Conservation (phyloP, 2,888 invertebrate species). For the Hypsopygia costalis region DNA sequence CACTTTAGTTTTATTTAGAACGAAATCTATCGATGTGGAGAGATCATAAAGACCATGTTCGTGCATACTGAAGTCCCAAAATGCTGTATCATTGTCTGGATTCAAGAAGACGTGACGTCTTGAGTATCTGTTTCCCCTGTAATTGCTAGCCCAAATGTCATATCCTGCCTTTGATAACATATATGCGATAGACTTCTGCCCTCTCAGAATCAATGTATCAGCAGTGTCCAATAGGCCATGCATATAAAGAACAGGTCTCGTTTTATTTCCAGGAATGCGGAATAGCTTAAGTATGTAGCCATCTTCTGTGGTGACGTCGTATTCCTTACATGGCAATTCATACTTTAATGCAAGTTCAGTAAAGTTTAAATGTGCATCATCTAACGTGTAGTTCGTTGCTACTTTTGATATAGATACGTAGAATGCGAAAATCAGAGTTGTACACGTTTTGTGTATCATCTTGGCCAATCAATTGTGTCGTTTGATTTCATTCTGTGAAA, state of each 20-base stretch:
- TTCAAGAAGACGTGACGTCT: constrained; percentile 9
- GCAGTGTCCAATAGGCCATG: constrained; percentile 13
- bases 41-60: constrained; percentile 84
- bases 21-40: constrained; percentile 74
- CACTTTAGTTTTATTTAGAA: constrained; percentile 57
- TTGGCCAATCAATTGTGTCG: too few relatives aligned
- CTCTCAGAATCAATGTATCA: constrained; percentile 11
- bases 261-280: constrained; percentile 11
- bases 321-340: constrained; percentile 8
- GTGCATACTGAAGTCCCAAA: constrained; percentile 48
- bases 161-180: constrained; percentile 10
- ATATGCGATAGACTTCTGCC: constrained; percentile 8
- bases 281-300: constrained; percentile 25
- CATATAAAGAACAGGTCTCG: constrained; percentile 11
- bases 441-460: too few relatives aligned
- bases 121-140: constrained; percentile 15
- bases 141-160: constrained; percentile 15
- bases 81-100: constrained; percentile 5
- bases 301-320: constrained; percentile 14
- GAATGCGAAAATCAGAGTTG: too few relatives aligned
- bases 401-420: not conserved
- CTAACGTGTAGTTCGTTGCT: not conserved
- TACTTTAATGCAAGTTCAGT: constrained; percentile 13
- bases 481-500: too few relatives aligned
- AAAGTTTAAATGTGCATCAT: constrained; percentile 10